Evolutionary conservation across 2,888 invertebrate species (phyloP).

Genomic region (Liodrosophila aerea): DNA sequence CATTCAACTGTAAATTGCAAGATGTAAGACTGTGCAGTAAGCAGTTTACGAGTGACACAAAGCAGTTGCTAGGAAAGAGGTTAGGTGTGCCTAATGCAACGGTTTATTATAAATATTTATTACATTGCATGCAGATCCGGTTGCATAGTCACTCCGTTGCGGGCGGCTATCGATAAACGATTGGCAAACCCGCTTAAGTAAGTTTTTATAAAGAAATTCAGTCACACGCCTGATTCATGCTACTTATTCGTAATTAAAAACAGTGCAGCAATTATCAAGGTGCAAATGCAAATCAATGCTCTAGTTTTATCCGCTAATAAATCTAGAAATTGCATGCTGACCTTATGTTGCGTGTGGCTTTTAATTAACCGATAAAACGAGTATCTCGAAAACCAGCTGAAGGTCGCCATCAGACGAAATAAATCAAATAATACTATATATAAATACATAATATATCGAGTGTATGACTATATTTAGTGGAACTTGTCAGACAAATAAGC

Average conservation of each 20-base stretch:
- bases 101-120: too few relatives aligned
- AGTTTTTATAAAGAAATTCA: too few relatives aligned
- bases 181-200: too few relatives aligned
- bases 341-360: constrained; percentile 48
- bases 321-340: constrained; percentile 35
- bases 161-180: too few relatives aligned
- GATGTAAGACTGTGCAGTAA: constrained; percentile 6
- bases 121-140: too few relatives aligned
- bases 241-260: too few relatives aligned
- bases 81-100: too few relatives aligned
- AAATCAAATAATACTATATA: neutral
- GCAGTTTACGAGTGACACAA: too few relatives aligned
- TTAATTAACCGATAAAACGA: constrained; percentile 39
- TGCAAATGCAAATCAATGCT: constrained; percentile 46
- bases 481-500: constrained; percentile 32
- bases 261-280: neutral
- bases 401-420: neutral
- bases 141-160: too few relatives aligned
- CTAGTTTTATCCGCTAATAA: too few relatives aligned
- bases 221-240: too few relatives aligned
- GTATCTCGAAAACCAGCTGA: constrained; percentile 13
- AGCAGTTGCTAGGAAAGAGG: too few relatives aligned
- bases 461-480: constrained; percentile 28
- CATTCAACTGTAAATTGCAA: constrained; percentile 9
- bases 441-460: constrained; percentile 2